Evolutionary conservation across 2,113 vertebrate genomes (phyloP).

Genomic region (Zosterops borbonicus): DNA sequence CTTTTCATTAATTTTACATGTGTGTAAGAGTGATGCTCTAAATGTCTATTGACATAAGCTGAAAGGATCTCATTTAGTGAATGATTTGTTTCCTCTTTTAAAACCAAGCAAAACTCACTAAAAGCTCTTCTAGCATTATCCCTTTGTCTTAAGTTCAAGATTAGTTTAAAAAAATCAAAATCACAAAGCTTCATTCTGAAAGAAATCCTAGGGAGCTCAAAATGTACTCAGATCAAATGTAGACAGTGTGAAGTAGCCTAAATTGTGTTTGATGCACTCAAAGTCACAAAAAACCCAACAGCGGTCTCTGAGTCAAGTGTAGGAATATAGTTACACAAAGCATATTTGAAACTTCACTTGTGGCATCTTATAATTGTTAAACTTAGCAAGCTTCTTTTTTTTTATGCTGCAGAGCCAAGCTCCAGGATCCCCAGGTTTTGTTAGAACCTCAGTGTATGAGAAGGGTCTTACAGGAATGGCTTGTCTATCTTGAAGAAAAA

Average conservation of each 20-base stretch:
- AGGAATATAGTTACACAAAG: neutral
- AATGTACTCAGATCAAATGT: neutral
- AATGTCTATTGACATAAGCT: neutral
- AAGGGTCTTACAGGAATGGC: slow-evolving; percentile 82
- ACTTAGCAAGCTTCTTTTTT: neutral
- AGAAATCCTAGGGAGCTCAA: neutral
- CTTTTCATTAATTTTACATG: neutral
- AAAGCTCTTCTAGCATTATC: neutral
- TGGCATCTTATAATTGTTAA: neutral
- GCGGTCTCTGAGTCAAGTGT: neutral
- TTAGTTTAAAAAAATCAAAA: neutral
- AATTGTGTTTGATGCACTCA: neutral
- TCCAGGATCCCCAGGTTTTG: slow-evolving; percentile 87
- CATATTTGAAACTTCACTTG: neutral
- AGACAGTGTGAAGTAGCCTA: neutral
- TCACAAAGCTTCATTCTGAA: neutral
- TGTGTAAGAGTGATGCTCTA: neutral
- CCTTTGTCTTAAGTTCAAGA: neutral
- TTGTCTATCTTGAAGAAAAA: slow-evolving; percentile 79
- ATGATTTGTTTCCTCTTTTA: neutral
- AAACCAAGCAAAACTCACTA: neutral
- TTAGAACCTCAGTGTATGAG: slow-evolving; percentile 80
- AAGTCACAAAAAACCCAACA: neutral
- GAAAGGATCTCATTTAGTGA: neutral
- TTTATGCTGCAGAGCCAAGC: slow-evolving; percentile 76